Evolutionary conservation across 1,140 invertebrate genomes (phyloP), one percentile per base, ranked within the genome.

Genomic region (Berghia stephanieae): DNA sequence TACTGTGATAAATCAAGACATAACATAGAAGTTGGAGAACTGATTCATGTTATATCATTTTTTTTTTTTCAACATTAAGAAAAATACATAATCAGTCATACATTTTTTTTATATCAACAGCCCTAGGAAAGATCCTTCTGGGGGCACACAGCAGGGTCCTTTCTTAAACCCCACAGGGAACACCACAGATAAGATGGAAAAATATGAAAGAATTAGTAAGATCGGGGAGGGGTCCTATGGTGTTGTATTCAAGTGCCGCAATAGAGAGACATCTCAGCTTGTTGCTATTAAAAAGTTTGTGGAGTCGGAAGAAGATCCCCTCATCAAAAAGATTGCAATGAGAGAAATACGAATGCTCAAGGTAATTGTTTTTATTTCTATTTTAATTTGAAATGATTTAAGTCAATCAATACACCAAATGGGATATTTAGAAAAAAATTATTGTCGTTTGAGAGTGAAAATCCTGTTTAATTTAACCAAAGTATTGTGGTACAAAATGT

Each of bases 281-380:
- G 98, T 99, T 18, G 98, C 98, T 16, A 98, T 99, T 31, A 99
- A 99, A 90, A 98, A 99, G 88, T 99, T 99, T 89, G 95, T 98
- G 13, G 98, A 99, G 90, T 98, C 97, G 18, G 98, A 99, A 90
- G 98, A 99, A 84, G 98, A 99, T 91, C 97, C 98, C 0, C 92
- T 98, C 0, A 99, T 99, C 81, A 93, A 97, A 78, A 99, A 99
- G 90, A 99, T 99, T 78, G 98, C 98, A 1, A 92, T 99, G 75
- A 90, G 98, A 83, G 98, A 99, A 92, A 99, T 99, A 85, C 92
- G 98, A 82, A 95, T 99, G 91, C 91, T 99, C 0, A 99, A 99
- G 93, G 97, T 98, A 90, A 88, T 82, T 83, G 63, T 68, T 43
- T 16, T 36, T 18, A 3, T 57, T 16, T 68, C 21, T 67, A 42